Base-by-base conservation (phyloP, 2,888 invertebrate genomes). In the Rhagonycha fulva region DNA sequence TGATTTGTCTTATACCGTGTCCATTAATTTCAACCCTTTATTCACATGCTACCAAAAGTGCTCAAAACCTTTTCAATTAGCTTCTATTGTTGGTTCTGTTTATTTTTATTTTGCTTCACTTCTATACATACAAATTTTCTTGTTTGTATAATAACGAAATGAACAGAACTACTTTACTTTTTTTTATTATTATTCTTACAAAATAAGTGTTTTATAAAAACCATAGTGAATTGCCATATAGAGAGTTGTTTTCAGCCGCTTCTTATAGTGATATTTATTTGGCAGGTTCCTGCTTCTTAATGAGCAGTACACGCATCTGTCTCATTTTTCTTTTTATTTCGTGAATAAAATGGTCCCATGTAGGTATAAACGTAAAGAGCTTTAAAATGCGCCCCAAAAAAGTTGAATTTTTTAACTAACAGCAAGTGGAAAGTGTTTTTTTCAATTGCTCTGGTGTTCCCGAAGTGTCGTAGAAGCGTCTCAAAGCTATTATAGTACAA, bases 291-390 rank as follows among this genome's bases (percentile, higher is more conserved):
- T 78, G 80, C 81, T 82, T 80, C 76, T 71, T 85, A 86, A 85
- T 85, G 86, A 86, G 85, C 85, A 86, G 85, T 84, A 47, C n/a
- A 84, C 85, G 86, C 86, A 83, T 79, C 69, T 81, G 72, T 75
- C 77, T 78, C 63, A 14, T 66, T 62, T 68, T 69, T 19, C 28
- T 24, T 62, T 70, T 66, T 74, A 62, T 30, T 71, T 30, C 61
- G 28, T 47, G 30, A 62, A 30, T 26, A 23, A 23, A 63, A 70
- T n/a, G 28, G 23, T 69, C 26, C 60, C 23, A 47, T 66, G 75
- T 77, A 77, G 77, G 77, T 75, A 74, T 66, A 77, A 72, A 72
- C 75, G 77, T 75, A 77, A 72, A 72, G 77, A 77, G 77, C 71
- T 77, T 77, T 72, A 62, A 63, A 70, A 73, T 75, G 72, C 72